Conservation (phyloP, 2,888 invertebrate genomes). For the Argynnis bischoffii region DNA sequence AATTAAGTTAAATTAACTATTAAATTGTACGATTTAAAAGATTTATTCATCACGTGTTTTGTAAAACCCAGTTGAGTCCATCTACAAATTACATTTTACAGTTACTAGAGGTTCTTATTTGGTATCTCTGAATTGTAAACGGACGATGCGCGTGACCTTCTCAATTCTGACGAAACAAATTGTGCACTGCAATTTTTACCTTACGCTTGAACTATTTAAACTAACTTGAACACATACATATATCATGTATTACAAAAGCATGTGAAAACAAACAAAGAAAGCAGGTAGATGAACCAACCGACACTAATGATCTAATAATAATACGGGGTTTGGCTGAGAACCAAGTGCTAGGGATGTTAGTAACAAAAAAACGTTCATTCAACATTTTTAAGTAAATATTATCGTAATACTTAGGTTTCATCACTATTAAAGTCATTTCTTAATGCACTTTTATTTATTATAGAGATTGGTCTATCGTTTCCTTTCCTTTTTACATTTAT, state of each 20-base stretch:
- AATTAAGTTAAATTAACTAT: too few relatives aligned
- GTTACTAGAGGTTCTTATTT: constrained; percentile 34
- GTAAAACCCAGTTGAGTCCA: not conserved
- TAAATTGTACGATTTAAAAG: not conserved
- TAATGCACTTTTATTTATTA: constrained; percentile 7
- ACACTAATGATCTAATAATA: constrained; percentile 76
- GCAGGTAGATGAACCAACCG: constrained; percentile 67
- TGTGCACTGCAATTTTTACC: constrained; percentile 27
- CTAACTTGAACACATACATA: constrained; percentile 21
- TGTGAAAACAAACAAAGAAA: constrained; percentile 36
- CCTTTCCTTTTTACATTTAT: not conserved
- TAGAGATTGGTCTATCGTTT: not conserved
- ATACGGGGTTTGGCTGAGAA: constrained; percentile 66
- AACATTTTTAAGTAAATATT: constrained; percentile 4
- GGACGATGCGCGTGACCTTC: constrained; percentile 38
- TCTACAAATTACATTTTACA: constrained; percentile 25
- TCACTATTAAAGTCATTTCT: constrained; percentile 13
- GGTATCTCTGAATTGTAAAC: constrained; percentile 36
- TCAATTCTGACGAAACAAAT: constrained; percentile 35
- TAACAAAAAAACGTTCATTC: constrained; percentile 48
- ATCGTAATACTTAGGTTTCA: constrained; percentile 25
- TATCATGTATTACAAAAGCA: constrained; percentile 29
- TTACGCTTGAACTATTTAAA: constrained; percentile 21
- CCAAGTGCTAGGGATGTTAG: constrained; percentile 60
- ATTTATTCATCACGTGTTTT: not conserved